Evolutionary conservation across 1,140 invertebrate genomes (phyloP), one percentile per base, ranked within the genome.

Genomic region (Scaptomyza hsui): DNA sequence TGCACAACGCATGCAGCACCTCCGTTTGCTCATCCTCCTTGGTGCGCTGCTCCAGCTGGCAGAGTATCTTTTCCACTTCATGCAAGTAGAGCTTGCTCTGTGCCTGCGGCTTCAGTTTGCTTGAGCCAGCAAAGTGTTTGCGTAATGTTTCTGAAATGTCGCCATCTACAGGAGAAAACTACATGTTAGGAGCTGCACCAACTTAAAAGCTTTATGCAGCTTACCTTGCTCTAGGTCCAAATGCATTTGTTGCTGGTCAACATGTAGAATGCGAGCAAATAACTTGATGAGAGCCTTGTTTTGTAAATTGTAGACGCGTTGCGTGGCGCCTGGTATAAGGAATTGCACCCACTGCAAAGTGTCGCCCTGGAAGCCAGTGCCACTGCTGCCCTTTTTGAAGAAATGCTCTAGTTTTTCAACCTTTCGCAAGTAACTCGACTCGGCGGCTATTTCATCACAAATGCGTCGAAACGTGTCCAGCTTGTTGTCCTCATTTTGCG

Each of bases 221-320:
- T 60, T 19, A 78, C 90, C 90, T 89, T 97, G 93, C 89, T 98
- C 96, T 39, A 98, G 93, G 92, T 98, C 94, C 69, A 95, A 94
- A 4, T 97, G 89, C 97, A 98, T 98, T 53, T 95, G 94, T 71
- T 95, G 94, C 72, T 95, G 94, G 92, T 95, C 94, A 5, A 93
- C 93, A 9, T 92, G 82, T 75, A 98, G 96, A 56, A 98, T 94
- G 83, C 94, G 94, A 45, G 96, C 95, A 91, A 98, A 98, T 10
- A 98, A 90, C 91, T 98, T 99, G 0, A 98, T 93, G 35, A 98
- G 92, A 78, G 98, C 97, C 91, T 98, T 98, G 83, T 95, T 97
- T 91, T 98, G 97, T 18, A 99, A 91, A 92, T 98, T 98, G 86
- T 98, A 98, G 18, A 98, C 94, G 55, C 96, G 92, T 89, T 98